Conservation (phyloP, 64 coral and sea anemone genomes). For the Pachyseris speciosa region DNA sequence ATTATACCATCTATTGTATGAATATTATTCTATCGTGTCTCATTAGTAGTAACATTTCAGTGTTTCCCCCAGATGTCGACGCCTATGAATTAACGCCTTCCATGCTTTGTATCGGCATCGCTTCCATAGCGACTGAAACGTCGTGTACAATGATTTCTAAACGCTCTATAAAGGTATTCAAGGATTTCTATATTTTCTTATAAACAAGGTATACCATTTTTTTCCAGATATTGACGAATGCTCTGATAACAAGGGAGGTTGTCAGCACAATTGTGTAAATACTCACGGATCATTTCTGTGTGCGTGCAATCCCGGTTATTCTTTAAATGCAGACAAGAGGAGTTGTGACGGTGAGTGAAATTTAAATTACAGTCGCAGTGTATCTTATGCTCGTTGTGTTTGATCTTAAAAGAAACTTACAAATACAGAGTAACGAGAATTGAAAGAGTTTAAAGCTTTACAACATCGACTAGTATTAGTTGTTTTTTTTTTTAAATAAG, state of each 20-base stretch:
- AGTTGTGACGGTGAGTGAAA: slow-evolving; percentile 20
- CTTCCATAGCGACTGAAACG: neutral
- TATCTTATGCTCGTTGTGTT: too few relatives aligned
- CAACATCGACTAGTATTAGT: too few relatives aligned
- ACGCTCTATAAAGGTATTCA: neutral
- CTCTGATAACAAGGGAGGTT: neutral
- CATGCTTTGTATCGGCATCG: neutral
- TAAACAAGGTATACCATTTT: neutral
- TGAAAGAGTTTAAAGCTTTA: too few relatives aligned
- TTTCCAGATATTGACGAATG: slow-evolving; percentile 18
- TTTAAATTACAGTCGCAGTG: too few relatives aligned
- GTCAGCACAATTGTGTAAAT: slow-evolving; percentile 17
- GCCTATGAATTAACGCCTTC: neutral
- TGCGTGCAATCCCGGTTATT: slow-evolving; percentile 10
- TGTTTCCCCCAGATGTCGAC: neutral
- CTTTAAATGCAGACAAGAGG: neutral
- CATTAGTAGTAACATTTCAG: neutral
- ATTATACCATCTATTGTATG: neutral
- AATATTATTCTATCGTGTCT: neutral
- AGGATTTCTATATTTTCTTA: neutral
- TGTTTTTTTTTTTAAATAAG: too few relatives aligned
- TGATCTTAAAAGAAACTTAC: too few relatives aligned
- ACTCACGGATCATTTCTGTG: slow-evolving; percentile 41
- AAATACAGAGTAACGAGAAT: too few relatives aligned
- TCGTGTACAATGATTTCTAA: neutral